A percentile compares a stretch with the other conserved stretches of the same genome.
Conservation (phyloP, 2,797 vertebrate genomes). For the Sebastes jordani region DNA sequence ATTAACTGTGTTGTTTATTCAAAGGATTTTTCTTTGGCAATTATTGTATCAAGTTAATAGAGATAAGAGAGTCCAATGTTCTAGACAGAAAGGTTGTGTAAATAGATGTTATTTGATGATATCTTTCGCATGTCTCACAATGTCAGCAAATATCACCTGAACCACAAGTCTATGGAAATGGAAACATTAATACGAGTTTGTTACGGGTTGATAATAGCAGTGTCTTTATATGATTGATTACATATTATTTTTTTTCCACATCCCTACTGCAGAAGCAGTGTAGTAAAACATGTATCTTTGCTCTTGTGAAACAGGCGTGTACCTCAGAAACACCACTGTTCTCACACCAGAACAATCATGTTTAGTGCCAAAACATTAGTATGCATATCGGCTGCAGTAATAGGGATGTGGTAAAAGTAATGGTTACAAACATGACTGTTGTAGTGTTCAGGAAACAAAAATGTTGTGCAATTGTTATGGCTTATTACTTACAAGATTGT, state of each 20-base stretch:
- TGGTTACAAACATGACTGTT: neutral
- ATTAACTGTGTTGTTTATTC: neutral
- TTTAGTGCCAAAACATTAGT: too few relatives aligned
- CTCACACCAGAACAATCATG: too few relatives aligned
- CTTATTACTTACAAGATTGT: neutral
- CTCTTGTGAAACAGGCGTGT: neutral
- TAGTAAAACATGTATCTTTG: neutral
- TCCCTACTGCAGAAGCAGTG: neutral
- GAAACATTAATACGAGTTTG: neutral
- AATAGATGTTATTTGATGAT: slow-evolving; percentile 15
- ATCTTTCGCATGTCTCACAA: neutral
- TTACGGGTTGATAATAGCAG: neutral
- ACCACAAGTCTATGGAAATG: neutral
- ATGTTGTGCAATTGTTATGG: neutral
- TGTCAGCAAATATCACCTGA: neutral
- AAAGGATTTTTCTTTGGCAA: neutral
- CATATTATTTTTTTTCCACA: neutral
- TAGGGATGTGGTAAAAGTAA: neutral
- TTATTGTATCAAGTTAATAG: slow-evolving; percentile 6
- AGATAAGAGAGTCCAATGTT: slow-evolving; percentile 65
- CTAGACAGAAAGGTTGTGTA: slow-evolving; percentile 12
- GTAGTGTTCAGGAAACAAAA: neutral
- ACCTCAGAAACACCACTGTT: too few relatives aligned
- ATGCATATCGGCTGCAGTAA: too few relatives aligned
- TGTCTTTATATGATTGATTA: neutral